Evolutionary conservation across 1,140 invertebrate genomes (phyloP).

Genomic region (Conopomorpha cramerella): DNA sequence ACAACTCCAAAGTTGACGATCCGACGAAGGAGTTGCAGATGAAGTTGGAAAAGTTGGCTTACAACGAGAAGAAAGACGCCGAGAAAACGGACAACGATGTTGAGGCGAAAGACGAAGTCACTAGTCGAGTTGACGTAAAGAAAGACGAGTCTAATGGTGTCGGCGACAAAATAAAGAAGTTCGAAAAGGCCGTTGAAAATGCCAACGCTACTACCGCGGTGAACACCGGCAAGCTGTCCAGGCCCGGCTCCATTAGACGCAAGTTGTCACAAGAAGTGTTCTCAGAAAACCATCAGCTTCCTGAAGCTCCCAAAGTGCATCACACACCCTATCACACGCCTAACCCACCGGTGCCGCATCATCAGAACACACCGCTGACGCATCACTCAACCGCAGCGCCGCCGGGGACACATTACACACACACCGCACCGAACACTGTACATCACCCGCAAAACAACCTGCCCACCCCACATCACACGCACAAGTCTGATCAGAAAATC

Average conservation of each 20-base stretch:
- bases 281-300: no score
- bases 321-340: slow-evolving; percentile 14
- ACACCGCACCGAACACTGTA: no score
- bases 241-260: slow-evolving; percentile 35
- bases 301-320: background rate
- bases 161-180: slow-evolving; percentile 49
- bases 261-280: slow-evolving; percentile 20
- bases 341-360: slow-evolving; percentile 6
- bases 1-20: no score
- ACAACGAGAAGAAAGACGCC: no score
- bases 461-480: slow-evolving; percentile 27
- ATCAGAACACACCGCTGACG: slow-evolving; percentile 7
- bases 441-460: slow-evolving; percentile 19
- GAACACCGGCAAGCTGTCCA: slow-evolving; percentile 27
- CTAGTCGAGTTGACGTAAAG: no score
- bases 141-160: slow-evolving; percentile 39
- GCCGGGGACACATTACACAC: slow-evolving; percentile 15
- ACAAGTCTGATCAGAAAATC: no score
- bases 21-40: no score
- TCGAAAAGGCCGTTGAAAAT: slow-evolving; percentile 45
- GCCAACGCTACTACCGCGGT: slow-evolving; percentile 15
- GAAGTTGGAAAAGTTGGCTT: no score
- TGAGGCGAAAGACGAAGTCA: no score
- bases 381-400: slow-evolving; percentile 24
- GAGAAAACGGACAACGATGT: no score